Conservation (phyloP, 2,797 vertebrate genomes). For the Onychomys leucogaster region DNA sequence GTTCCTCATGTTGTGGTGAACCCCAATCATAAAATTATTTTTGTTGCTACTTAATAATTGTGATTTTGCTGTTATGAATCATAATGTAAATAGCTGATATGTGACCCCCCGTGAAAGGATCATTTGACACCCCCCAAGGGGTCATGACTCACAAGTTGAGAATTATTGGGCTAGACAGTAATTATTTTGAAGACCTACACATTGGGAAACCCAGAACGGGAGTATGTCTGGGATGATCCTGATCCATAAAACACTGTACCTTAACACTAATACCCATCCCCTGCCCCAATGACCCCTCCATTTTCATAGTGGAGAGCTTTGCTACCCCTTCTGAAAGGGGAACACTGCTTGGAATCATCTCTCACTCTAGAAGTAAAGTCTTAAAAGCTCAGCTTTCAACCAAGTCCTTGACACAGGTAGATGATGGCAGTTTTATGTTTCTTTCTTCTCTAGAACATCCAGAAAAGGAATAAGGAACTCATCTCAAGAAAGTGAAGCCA, state of each 20-base stretch:
- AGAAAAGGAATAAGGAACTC: conserved; percentile 54
- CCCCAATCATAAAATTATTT: background rate
- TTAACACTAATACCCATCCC: background rate
- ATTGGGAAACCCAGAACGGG: background rate
- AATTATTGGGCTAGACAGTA: background rate
- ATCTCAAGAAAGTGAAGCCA: conserved; percentile 12
- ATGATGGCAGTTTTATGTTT: conserved; percentile 27
- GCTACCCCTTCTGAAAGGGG: background rate
- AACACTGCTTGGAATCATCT: background rate
- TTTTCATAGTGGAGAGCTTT: background rate
- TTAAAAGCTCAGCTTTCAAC: conserved; percentile 40
- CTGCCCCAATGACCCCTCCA: background rate
- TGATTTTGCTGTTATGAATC: no score
- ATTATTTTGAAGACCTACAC: conserved; percentile 4
- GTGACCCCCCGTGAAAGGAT: background rate
- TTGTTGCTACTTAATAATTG: background rate
- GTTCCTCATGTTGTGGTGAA: background rate
- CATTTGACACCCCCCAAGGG: background rate
- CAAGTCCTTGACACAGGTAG: background rate
- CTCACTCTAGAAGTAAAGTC: conserved; percentile 20
- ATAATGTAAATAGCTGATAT: background rate
- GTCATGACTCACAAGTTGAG: background rate
- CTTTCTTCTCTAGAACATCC: background rate
- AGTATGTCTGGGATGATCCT: background rate
- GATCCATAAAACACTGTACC: background rate